These are phyloP conservation scores for Sogatella furcifera DNA, from an alignment of 1,140 invertebrate genomes.

Conservation along the genomic window DNA sequence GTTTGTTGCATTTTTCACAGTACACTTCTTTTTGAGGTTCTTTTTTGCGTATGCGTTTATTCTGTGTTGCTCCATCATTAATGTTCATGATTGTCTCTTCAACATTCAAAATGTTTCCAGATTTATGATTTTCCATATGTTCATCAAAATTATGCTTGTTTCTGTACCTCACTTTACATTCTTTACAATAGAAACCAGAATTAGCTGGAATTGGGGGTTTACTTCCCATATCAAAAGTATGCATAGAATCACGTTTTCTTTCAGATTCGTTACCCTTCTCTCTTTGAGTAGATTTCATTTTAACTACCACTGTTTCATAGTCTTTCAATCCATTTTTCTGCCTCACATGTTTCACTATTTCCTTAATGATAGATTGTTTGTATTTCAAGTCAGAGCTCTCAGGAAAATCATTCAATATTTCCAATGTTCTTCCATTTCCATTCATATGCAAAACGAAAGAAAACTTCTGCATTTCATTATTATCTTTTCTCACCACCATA, in stretches of 20 bases:
- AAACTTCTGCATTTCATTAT: not conserved
- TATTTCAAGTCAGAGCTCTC: not conserved
- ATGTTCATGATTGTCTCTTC: too few relatives aligned
- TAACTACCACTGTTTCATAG: too few relatives aligned
- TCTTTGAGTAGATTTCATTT: too few relatives aligned
- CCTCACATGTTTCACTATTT: too few relatives aligned
- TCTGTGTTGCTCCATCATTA: too few relatives aligned
- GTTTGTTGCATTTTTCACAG: conserved; percentile 38
- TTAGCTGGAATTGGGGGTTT: not conserved
- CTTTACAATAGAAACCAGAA: conserved; percentile 2
- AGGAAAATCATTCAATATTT: not conserved
- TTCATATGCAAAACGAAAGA: not conserved
- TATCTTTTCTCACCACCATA: conserved; percentile 3
- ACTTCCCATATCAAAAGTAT: too few relatives aligned
- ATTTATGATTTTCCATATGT: conserved; percentile 1
- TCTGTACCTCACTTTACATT: conserved; percentile 11
- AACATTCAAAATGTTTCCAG: not conserved
- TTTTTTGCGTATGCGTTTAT: too few relatives aligned
- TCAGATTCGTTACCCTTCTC: too few relatives aligned
- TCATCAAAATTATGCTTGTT: conserved; percentile 2
- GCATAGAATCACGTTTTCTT: too few relatives aligned
- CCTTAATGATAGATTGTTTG: too few relatives aligned
- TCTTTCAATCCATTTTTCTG: too few relatives aligned
- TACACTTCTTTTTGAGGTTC: too few relatives aligned
- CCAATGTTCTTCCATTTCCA: not conserved